Conservation (phyloP, 2,797 vertebrate species). For the Esox masquinongy region DNA sequence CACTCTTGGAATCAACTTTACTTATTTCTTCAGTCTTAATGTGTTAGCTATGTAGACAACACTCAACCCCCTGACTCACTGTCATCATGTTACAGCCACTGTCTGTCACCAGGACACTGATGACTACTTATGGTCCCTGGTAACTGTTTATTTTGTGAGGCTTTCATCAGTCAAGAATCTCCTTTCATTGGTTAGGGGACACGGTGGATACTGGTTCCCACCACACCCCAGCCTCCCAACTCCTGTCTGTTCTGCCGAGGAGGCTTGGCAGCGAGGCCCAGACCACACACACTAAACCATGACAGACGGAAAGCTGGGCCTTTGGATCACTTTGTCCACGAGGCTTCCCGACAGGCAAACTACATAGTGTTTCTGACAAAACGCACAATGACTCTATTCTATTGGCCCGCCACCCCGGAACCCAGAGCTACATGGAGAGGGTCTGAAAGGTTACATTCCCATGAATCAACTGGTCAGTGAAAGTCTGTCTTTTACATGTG, state of each 20-base stretch:
- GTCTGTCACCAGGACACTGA: neutral
- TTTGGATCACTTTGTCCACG: neutral
- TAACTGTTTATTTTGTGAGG: neutral
- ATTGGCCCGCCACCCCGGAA: neutral
- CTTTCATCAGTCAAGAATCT: neutral
- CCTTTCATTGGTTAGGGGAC: neutral
- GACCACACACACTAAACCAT: constrained; percentile 41
- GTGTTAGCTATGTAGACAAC: neutral
- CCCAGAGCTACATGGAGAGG: constrained; percentile 7
- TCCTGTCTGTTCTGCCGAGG: neutral
- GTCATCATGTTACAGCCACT: neutral
- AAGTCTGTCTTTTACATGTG: constrained; percentile 6
- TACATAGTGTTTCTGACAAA: constrained; percentile 24
- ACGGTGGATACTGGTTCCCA: neutral
- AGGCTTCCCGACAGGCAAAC: constrained; percentile 21
- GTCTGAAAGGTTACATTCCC: constrained; percentile 22
- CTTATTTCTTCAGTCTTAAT: neutral
- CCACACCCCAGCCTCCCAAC: neutral
- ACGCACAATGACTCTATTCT: constrained; percentile 26
- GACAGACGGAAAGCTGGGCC: constrained; percentile 37
- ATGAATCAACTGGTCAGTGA: constrained; percentile 17
- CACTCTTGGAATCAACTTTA: neutral
- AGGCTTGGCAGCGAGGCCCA: neutral
- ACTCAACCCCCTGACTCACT: neutral
- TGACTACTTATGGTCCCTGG: neutral